Conservation (phyloP, 2,888 invertebrate genomes). For the Apodemia zela region DNA sequence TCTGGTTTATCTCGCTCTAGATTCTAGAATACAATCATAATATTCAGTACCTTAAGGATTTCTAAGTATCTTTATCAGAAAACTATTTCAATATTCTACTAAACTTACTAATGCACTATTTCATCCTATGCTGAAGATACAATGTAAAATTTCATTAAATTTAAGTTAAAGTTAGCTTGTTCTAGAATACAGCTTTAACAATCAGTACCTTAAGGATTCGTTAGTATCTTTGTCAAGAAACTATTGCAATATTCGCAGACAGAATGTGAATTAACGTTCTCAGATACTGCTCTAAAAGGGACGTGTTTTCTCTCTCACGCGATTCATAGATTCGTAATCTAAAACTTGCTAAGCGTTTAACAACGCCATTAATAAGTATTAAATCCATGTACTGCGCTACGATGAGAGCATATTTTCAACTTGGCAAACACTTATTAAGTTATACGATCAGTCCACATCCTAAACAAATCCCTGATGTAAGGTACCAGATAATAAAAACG, state of each 20-base stretch:
- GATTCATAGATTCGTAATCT: slow-evolving; percentile 34
- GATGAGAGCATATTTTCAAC: slow-evolving; percentile 22
- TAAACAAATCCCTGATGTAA: slow-evolving; percentile 43
- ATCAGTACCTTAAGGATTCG: slow-evolving; percentile 4
- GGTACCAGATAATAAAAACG: slow-evolving; percentile 46
- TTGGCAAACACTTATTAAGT: slow-evolving; percentile 27
- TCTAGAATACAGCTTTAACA: slow-evolving; percentile 1
- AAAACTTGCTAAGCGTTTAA: slow-evolving; percentile 28
- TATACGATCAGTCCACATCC: slow-evolving; percentile 35
- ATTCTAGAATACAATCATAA: too few species aligned
- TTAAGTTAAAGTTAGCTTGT: background rate
- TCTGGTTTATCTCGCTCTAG: too few species aligned
- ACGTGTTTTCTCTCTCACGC: slow-evolving; percentile 33
- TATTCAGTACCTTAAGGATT: too few species aligned
- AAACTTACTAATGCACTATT: background rate
- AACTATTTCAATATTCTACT: too few species aligned
- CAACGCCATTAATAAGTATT: slow-evolving; percentile 29
- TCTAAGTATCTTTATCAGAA: too few species aligned
- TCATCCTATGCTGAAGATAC: background rate
- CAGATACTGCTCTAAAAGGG: slow-evolving; percentile 26
- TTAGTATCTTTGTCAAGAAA: slow-evolving; percentile 10
- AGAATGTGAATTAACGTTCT: slow-evolving; percentile 28
- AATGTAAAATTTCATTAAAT: slow-evolving; percentile 19
- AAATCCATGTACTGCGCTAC: slow-evolving; percentile 23
- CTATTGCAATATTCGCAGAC: slow-evolving; percentile 24